Conservation (phyloP, 2,797 vertebrate species). For the Spheniscus humboldti region DNA sequence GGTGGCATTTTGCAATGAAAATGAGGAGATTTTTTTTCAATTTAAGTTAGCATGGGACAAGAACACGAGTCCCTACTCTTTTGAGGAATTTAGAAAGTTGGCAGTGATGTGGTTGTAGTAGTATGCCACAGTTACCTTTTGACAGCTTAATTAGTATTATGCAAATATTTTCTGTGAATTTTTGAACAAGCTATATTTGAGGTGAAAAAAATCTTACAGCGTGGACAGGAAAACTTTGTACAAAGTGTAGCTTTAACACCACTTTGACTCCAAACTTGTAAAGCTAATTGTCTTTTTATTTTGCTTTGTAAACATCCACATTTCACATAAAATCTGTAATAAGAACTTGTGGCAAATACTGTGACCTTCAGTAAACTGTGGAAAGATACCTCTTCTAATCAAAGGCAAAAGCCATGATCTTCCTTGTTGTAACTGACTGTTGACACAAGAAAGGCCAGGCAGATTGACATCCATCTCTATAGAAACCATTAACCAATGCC, state of each 20-base stretch:
- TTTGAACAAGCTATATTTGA: constrained; percentile 32
- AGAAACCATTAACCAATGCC: constrained; percentile 79
- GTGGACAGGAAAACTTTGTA: constrained; percentile 19
- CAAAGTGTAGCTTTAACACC: constrained; percentile 24
- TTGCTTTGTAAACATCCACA: constrained; percentile 53
- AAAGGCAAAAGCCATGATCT: constrained; percentile 81
- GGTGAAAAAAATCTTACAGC: constrained; percentile 34
- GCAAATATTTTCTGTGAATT: constrained; percentile 58
- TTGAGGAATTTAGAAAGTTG: constrained; percentile 45
- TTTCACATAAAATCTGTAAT: constrained; percentile 74
- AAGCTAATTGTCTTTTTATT: constrained; percentile 68
- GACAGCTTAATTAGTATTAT: constrained; percentile 67
- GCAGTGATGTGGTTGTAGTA: neutral
- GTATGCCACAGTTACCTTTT: constrained; percentile 49
- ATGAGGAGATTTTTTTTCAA: neutral
- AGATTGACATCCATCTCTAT: constrained; percentile 83
- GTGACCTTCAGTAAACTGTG: constrained; percentile 83
- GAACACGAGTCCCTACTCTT: neutral
- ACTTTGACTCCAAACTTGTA: constrained; percentile 37
- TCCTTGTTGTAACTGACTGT: constrained; percentile 80
- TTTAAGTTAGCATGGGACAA: constrained; percentile 18
- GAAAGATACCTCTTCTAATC: constrained; percentile 82
- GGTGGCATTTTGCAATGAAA: constrained; percentile 6
- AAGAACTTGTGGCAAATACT: constrained; percentile 72
- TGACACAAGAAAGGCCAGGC: constrained; percentile 85